A percentile compares a stretch with the other conserved stretches of the same genome.
These are phyloP conservation scores for Scyliorhinus canicula DNA, from an alignment of 2,797 vertebrate species.

Conservation along the genomic window DNA sequence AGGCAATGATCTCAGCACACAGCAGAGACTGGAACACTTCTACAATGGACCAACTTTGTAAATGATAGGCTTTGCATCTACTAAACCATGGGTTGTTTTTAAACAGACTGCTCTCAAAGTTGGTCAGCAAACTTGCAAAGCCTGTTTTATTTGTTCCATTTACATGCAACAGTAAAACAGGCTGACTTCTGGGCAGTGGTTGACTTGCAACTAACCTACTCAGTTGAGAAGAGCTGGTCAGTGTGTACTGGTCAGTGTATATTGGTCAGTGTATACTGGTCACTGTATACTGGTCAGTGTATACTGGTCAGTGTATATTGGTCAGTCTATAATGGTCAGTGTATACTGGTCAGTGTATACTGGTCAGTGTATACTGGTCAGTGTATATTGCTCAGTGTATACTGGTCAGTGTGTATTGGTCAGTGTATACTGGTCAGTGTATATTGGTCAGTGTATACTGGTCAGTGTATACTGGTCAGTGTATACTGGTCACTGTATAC, in stretches of 20 bases:
- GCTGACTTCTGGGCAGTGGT: neutral
- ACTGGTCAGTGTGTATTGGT: too few relatives aligned
- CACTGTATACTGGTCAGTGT: too few relatives aligned
- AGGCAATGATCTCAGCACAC: neutral
- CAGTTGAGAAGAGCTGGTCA: neutral
- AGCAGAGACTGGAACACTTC: neutral
- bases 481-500: too few relatives aligned
- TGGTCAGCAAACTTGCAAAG: neutral
- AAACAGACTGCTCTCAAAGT: neutral
- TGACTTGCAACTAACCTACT: neutral
- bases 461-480: too few relatives aligned
- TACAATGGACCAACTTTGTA: neutral
- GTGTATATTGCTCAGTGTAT: too few relatives aligned
- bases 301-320: too few relatives aligned
- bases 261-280: too few relatives aligned
- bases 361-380: too few relatives aligned
- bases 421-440: too few relatives aligned
- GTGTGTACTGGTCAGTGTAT: neutral
- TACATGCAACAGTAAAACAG: neutral
- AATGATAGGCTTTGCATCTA: neutral
- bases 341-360: too few relatives aligned
- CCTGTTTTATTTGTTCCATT: neutral
- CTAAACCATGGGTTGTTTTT: neutral
- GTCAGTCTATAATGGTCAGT: too few relatives aligned
- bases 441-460: too few relatives aligned